Base-by-base conservation (phyloP, 2,113 vertebrate species). In the Barbus barbus region DNA sequence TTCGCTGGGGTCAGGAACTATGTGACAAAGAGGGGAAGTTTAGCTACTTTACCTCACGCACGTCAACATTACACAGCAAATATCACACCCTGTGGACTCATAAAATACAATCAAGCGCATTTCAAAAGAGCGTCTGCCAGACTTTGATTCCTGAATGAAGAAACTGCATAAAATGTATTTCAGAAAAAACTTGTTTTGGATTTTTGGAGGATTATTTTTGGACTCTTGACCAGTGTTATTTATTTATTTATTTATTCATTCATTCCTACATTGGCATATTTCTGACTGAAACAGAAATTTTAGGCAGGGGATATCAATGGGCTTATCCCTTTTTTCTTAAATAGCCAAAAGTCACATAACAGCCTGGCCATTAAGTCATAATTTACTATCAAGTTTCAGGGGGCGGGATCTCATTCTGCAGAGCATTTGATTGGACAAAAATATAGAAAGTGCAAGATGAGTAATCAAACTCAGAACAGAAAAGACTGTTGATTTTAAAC, bases 21-120 rank as follows among this genome's bases (percentile, higher is more conserved):
- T 24, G 31, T 77, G 60, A 83, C 80, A 83, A 83, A 86, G 74
- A 83, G 48, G 63, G 85, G 80, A 86, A 71, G 48, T 76, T 44
- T 20, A 28, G 63, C 53, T 58, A 7, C 36, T 58, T 86, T 74
- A 48, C 72, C 74, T 78, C 73, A 61, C 11, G 14, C 36, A 33
- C 60, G 44, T 69, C 46, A 67, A 53, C 46, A 65, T 53, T 63
- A 69, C 83, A 36, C 18, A 24, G 46, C 33, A 22, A 26, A 56
- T 56, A 56, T 79, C 14, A 78, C 48, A 60, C 61, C 76, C 75
- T 48, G 44, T 28, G 61, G 61, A 56, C 28, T 38, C 24, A 11
- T 38, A 44, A 44, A 44, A 44, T 44, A 41, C 38, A 41, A 9
- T 1, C 38, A 9, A 41, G 38, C 38, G 11, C 41, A 44, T 44